These are phyloP conservation scores for Tapirus indicus DNA, from an alignment of 2,797 vertebrate genomes.

Conservation along the genomic window DNA sequence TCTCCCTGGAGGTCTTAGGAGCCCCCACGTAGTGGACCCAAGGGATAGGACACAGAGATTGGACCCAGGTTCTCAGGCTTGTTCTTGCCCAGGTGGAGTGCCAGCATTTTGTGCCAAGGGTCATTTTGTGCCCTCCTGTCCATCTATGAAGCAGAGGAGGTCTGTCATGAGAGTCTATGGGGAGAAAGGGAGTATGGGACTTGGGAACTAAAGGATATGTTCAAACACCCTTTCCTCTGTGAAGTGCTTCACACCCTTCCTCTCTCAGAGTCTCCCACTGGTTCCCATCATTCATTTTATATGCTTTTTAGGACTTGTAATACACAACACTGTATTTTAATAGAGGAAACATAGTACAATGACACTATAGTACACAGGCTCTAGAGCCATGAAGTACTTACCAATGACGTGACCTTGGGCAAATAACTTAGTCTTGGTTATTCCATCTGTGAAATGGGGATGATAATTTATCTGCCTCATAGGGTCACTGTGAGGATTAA, in stretches of 20 bases:
- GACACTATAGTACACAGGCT: background rate
- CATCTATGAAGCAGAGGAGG: background rate
- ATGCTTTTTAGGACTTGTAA: background rate
- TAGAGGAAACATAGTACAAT: background rate
- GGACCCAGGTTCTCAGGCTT: too few relatives aligned
- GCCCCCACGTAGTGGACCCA: background rate
- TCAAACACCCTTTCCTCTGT: background rate
- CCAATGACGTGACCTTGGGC: background rate
- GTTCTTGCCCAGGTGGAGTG: background rate
- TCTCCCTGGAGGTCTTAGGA: background rate
- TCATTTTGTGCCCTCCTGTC: background rate
- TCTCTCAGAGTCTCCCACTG: background rate
- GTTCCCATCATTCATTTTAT: background rate
- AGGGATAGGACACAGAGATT: background rate
- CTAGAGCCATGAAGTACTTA: background rate
- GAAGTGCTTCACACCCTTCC: background rate
- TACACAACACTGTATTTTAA: background rate
- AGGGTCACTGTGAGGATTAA: background rate
- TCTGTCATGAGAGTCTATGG: background rate
- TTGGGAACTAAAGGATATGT: background rate
- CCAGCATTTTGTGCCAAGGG: background rate
- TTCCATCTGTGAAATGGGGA: background rate
- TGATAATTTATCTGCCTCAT: background rate
- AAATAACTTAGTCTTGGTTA: slow-evolving; percentile 16
- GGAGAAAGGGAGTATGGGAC: background rate